Evolutionary conservation across 23 tunicate genomes (phyloP).

Genomic region (Botrylloides violaceus): DNA sequence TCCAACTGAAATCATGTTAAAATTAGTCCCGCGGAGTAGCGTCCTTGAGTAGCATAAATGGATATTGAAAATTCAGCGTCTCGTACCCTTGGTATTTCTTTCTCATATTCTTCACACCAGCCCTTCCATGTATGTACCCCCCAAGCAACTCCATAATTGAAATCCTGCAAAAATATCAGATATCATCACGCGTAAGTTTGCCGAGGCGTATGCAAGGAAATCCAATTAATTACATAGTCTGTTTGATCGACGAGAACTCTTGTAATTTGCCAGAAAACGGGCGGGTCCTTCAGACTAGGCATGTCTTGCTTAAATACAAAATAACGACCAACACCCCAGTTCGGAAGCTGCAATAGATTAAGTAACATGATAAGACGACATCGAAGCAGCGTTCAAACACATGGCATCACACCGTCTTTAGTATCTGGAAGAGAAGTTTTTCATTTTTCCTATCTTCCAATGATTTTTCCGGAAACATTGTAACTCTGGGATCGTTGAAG

Average conservation of each 20-base stretch:
- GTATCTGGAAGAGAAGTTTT: constrained; percentile 9
- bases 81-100: constrained; percentile 9
- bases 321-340: constrained; percentile 26
- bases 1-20: too few species aligned
- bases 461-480: constrained; percentile 18
- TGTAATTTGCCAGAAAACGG: constrained; percentile 15
- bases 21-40: too few species aligned
- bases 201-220: background rate
- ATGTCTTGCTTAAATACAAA: constrained; percentile 11
- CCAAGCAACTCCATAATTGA: constrained; percentile 24
- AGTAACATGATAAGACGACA: background rate
- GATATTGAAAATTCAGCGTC: too few species aligned
- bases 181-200: background rate
- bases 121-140: constrained; percentile 27
- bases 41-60: too few species aligned
- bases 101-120: constrained; percentile 34
- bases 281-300: constrained; percentile 1
- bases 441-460: constrained; percentile 16
- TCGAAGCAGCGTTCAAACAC: too few species aligned
- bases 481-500: constrained; percentile 18
- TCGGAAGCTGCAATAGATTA: constrained; percentile 11
- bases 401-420: constrained; percentile 7
- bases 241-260: constrained; percentile 21
- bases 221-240: constrained; percentile 16
- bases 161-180: background rate